A percentile compares a stretch with the other conserved stretches of the same genome.
Conservation (phyloP, 2,797 vertebrate species). For the Spheniscus humboldti region DNA sequence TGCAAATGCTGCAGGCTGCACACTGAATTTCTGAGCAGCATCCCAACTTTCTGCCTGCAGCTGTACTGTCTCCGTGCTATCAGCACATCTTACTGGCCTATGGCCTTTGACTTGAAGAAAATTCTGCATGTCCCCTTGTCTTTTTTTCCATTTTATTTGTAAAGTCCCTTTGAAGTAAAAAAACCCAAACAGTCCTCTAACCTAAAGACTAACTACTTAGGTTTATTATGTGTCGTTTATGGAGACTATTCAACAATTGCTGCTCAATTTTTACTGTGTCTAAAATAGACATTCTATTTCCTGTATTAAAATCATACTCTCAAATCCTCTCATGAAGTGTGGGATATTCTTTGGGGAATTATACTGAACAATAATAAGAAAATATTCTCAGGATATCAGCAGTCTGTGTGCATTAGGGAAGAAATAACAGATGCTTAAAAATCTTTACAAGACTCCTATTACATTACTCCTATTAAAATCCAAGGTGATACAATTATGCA, state of each 20-base stretch:
- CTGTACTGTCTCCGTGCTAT: not conserved
- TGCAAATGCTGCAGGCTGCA: not conserved
- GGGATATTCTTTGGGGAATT: not conserved
- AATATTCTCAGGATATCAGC: not conserved
- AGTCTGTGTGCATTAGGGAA: not conserved
- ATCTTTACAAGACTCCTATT: not conserved
- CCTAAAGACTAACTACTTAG: not conserved
- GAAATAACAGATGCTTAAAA: not conserved
- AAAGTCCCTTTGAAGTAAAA: not conserved
- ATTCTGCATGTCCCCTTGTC: accelerated
- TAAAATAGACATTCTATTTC: constrained; percentile 9
- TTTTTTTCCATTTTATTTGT: not conserved
- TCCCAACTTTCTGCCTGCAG: not conserved
- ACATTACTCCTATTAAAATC: not conserved
- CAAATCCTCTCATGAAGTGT: not conserved
- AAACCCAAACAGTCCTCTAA: not conserved
- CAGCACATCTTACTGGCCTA: not conserved
- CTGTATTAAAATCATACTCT: not conserved
- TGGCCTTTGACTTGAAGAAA: not conserved
- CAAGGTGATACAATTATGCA: not conserved
- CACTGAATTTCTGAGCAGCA: not conserved
- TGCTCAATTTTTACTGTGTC: not conserved
- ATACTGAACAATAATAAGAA: not conserved
- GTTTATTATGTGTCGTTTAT: not conserved
- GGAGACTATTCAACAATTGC: not conserved